Base-by-base conservation (phyloP, 2,797 vertebrate genomes). In the Podarcis siculus region DNA sequence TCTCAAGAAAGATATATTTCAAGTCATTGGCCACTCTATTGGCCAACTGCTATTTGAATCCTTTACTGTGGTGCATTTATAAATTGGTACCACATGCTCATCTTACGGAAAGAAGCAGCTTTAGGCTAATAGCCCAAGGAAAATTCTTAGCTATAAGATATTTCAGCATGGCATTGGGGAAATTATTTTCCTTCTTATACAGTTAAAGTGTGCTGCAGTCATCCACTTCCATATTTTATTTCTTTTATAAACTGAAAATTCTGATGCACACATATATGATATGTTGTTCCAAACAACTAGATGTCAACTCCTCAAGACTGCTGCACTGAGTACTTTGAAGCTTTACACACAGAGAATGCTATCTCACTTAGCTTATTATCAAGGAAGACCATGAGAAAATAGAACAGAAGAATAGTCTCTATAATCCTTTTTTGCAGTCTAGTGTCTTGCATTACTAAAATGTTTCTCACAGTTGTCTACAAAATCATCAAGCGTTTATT, bases 181-280 rank as follows among this genome's bases (percentile, higher is more conserved):
- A 35, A 25, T 9, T 15, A 42, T 79, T 39, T 66, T 17, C 76
- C 83, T 42, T 85, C 0, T 17, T 85, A 17, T 39, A 66, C 42
- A 83, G 77, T 58, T 19, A 27, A 91, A n/a, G 81, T 90, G 55
- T 91, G 9, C 21, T 84, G 89, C 79, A 75, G 88, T 32, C 86
- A 58, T 64, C 86, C 89, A 88, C 86, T 83, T 85, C 81, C 6
- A 39, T 89, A 67, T 55, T 85, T 64, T 12, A 78, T 1, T 82
- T 27, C 32, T 66, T 69, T 39, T 91, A 92, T 64, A 15, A 45
- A 17, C 7, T 55, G 12, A 42, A 73, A 21, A 12, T 79, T 61
- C 58, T 93, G 89, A 89, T 91, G 75, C 91, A 86, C 86, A 91
- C 85, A 91, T 91, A 91, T 90, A 90, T 94, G 88, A 89, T 92